phyloP scores from a whole-genome alignment of 2,113 vertebrate species.

The Coregonus clupeaformis region DNA sequence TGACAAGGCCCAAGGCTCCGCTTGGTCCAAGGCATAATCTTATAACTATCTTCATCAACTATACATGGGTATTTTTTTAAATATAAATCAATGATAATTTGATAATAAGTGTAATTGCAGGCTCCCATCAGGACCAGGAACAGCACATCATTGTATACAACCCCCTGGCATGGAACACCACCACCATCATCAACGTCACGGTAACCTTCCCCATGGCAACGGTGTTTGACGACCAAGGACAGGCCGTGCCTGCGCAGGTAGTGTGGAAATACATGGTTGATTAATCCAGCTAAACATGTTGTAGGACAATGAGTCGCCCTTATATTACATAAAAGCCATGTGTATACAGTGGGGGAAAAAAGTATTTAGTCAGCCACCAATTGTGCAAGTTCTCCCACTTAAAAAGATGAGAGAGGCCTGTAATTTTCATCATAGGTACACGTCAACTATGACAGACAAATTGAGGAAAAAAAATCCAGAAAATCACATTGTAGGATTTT shows the following conservation, averaged over 20 bases:
- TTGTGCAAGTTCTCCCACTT: too few species aligned
- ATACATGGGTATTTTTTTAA: too few species aligned
- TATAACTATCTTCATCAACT: not conserved
- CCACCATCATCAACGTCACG: conserved; percentile 78
- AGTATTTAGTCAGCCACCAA: too few species aligned
- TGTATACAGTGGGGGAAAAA: too few species aligned
- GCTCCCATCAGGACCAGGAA: conserved; percentile 43
- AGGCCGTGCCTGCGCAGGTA: conserved; percentile 81
- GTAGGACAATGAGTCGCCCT: too few species aligned
- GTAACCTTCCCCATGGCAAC: conserved; percentile 57
- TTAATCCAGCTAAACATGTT: not conserved
- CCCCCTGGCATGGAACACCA: conserved; percentile 87
- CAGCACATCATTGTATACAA: conserved; percentile 83
- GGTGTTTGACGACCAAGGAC: conserved; percentile 79
- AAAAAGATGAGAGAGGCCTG: too few species aligned
- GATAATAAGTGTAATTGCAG: conserved; percentile 16
- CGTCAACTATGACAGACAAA: too few species aligned
- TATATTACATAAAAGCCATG: not conserved
- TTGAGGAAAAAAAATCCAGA: too few species aligned
- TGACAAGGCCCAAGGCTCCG: too few species aligned
- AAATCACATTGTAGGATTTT: too few species aligned
- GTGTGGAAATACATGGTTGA: not conserved
- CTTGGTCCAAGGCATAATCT: not conserved
- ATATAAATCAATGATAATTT: too few species aligned
- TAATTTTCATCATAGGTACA: too few species aligned